Evolutionary conservation across 2,888 invertebrate genomes (phyloP), one percentile per base, ranked within the genome.

Genomic region (Drosophila colorata): DNA sequence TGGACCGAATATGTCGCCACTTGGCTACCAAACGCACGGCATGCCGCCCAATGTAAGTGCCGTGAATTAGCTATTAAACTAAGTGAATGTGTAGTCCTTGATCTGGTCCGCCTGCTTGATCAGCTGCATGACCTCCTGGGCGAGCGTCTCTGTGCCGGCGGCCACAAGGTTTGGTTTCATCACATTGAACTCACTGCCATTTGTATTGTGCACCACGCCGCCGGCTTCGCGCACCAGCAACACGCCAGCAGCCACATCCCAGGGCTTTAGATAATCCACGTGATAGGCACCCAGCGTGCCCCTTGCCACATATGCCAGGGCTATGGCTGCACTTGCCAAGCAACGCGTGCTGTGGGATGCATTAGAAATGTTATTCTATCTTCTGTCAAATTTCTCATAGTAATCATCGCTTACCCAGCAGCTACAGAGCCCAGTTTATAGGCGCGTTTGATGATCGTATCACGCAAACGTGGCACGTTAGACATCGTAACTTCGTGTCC

Each of bases 191-290:
- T 92, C 91, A 37, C 88, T 89, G 4, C 93, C 95, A 86, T 93
- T 93, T 7, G 95, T 94, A 89, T 95, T 95, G 41, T 94, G 91
- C 5, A 96, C 93, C 47, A 93, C 90, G 18, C 96, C 97, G 33
- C 96, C 96, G 60, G 97, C 96, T 93, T 97, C 97, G 56, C 93
- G 92, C 8, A 96, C 93, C 53, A 97, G 94, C 35, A 97, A 86
- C 28, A 93, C 93, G 8, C 95, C 96, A 6, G 96, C 97, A 31
- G 95, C 95, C 5, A 95, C 94, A 90, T 97, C 96, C 97, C 96
- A 97, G 20, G 95, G 93, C 77, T 95, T 94, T 43, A 96, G 92
- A 33, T 94, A 94, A 86, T 95, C 95, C 82, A 95, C 95, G 73
- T 94, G 94, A 90, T 95, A 95, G 28, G 93, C 94, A 88, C 96